These are phyloP conservation scores for Vulpes vulpes DNA, from an alignment of 2,113 vertebrate genomes.

Conservation along the genomic window DNA sequence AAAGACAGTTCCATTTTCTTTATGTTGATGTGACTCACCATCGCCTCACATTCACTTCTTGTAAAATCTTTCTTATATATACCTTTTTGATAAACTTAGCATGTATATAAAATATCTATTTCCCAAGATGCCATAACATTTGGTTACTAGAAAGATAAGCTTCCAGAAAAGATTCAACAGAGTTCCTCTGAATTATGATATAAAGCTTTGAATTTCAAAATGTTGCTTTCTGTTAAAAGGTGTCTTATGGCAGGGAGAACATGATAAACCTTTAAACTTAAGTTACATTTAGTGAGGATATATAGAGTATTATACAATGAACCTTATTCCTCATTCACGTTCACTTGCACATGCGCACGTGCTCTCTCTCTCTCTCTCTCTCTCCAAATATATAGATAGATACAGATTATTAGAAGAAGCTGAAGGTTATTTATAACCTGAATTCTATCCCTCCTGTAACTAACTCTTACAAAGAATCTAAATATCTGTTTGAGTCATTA, in stretches of 20 bases:
- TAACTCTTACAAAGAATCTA: constrained; percentile 37
- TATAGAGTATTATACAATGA: neutral
- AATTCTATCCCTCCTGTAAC: neutral
- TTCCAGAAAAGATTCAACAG: constrained; percentile 82
- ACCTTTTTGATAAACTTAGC: constrained; percentile 83
- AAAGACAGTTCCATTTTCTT: constrained; percentile 76
- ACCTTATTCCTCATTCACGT: constrained; percentile 38
- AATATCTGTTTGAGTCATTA: constrained; percentile 43
- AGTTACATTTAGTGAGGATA: constrained; percentile 54
- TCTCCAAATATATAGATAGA: neutral
- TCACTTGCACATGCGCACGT: neutral
- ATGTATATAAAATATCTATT: constrained; percentile 78
- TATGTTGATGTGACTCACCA: constrained; percentile 78
- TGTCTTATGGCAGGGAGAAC: constrained; percentile 71
- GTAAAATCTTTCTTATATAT: constrained; percentile 81
- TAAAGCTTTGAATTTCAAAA: constrained; percentile 81
- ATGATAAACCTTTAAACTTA: constrained; percentile 66
- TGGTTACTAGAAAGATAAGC: constrained; percentile 84
- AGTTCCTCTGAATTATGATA: constrained; percentile 82
- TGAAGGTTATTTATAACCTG: neutral
- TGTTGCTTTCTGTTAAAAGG: constrained; percentile 76
- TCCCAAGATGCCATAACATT: constrained; percentile 83
- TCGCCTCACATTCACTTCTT: constrained; percentile 80
- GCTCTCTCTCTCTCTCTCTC: neutral
- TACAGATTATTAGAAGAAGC: constrained; percentile 6